Percentiles rank a stretch among this genome's conserved stretches.
These are phyloP conservation scores for Zoroaster sp. DNA, from an alignment of 53 echinoderm and acorn worm species.

Conservation along the genomic window DNA sequence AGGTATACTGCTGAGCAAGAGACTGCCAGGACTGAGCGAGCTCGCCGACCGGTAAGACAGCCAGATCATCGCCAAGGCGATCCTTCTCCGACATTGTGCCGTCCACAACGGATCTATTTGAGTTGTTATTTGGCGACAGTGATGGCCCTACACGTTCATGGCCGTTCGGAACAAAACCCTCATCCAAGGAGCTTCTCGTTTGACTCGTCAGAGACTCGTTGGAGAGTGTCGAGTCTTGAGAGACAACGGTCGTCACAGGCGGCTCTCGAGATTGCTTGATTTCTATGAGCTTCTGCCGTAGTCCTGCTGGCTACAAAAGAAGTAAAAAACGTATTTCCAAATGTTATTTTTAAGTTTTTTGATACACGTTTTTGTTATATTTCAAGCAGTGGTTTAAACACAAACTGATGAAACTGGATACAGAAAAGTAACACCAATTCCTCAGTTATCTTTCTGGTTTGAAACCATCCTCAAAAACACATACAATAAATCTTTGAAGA, in stretches of 20 bases:
- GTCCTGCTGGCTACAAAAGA: constrained; percentile 56
- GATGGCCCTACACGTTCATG: background rate
- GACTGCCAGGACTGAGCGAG: constrained; percentile 36
- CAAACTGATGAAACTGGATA: too few species aligned
- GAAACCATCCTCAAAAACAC: too few species aligned
- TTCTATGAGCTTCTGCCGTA: constrained; percentile 73
- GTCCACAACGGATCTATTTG: constrained; percentile 53
- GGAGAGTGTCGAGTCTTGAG: background rate
- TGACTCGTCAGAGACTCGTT: background rate
- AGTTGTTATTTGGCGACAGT: constrained; percentile 5
- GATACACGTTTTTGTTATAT: too few species aligned
- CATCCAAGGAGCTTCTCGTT: background rate
- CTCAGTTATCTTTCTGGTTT: too few species aligned
- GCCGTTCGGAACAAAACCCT: constrained; percentile 16
- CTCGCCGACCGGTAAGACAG: constrained; percentile 33
- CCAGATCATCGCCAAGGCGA: constrained; percentile 40
- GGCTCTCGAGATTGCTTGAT: constrained; percentile 62
- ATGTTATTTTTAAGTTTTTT: background rate
- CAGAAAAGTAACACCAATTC: too few species aligned
- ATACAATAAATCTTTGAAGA: too few species aligned
- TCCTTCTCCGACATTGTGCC: constrained; percentile 39
- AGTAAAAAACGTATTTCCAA: background rate
- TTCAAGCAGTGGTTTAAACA: too few species aligned
- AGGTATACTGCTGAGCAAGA: constrained; percentile 47
- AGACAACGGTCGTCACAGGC: background rate